A percentile compares a stretch with the other conserved stretches of the same genome.
phyloP scores from a whole-genome alignment of 2,797 vertebrate genomes.

The Corythornis leucogaster region DNA sequence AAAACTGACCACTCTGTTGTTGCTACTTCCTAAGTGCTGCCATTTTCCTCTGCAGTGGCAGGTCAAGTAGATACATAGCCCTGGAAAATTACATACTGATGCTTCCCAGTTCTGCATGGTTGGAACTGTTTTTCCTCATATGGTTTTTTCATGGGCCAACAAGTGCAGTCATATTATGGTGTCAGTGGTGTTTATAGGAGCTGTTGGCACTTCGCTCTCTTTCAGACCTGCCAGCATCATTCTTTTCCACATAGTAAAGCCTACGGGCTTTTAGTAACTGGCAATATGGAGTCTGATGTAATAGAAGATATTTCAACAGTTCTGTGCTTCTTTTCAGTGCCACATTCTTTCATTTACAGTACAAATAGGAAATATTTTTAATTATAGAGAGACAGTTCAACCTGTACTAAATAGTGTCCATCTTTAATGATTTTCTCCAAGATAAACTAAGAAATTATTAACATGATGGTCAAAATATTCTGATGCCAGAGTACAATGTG shows the following conservation, averaged over 20 bases:
- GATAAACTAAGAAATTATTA: not conserved
- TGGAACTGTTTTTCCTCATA: not conserved
- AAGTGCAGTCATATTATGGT: not conserved
- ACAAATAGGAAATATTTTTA: not conserved
- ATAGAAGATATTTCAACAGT: not conserved
- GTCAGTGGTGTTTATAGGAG: not conserved
- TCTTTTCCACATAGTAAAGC: not conserved
- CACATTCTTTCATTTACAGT: not conserved
- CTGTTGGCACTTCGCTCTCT: not conserved
- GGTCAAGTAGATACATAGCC: not conserved
- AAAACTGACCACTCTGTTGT: not conserved
- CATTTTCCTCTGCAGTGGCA: not conserved
- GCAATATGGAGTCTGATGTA: accelerated
- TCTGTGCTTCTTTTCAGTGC: not conserved
- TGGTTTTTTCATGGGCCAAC: accelerated
- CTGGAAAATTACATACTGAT: not conserved
- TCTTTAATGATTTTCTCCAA: not conserved
- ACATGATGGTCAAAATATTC: not conserved
- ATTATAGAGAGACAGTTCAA: not conserved
- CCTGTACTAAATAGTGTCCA: not conserved
- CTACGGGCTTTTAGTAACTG: not conserved
- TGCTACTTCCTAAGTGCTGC: not conserved
- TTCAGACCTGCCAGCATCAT: not conserved
- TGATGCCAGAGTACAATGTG: not conserved
- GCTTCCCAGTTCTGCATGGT: not conserved